Percentiles rank a stretch among this genome's conserved stretches.
Evolutionary conservation across 1,140 invertebrate genomes (phyloP).

Genomic region (Ridgeia piscesae): DNA sequence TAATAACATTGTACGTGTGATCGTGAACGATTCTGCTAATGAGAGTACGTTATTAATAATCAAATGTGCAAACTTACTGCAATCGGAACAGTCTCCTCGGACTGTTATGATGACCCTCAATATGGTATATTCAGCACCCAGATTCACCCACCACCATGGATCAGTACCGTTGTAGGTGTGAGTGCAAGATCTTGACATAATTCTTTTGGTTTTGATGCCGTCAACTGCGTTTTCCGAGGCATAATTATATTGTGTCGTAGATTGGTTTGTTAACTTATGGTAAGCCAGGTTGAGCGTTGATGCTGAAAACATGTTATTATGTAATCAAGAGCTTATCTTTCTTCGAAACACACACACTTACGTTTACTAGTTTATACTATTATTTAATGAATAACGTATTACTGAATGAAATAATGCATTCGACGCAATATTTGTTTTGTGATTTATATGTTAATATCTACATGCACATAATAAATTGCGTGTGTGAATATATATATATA

Average conservation of each 20-base stretch:
- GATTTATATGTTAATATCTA: too few species aligned
- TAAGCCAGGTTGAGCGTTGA: background rate
- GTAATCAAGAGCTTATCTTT: background rate
- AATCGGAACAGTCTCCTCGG: background rate
- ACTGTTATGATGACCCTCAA: background rate
- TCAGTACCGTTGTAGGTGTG: background rate
- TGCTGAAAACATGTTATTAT: background rate
- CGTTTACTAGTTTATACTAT: too few species aligned
- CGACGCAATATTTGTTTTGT: background rate
- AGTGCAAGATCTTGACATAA: background rate
- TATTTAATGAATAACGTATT: background rate
- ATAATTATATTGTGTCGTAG: background rate
- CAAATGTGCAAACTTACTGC: background rate
- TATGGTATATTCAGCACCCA: background rate
- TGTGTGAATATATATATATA: background rate
- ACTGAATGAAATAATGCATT: background rate
- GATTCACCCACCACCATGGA: background rate
- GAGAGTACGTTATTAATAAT: background rate
- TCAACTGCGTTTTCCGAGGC: background rate
- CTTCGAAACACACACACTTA: background rate
- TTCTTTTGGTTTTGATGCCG: background rate
- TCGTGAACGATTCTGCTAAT: too few species aligned
- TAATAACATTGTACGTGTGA: background rate
- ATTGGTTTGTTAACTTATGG: background rate
- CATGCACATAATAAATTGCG: too few species aligned